phyloP scores from a whole-genome alignment of 2,888 invertebrate genomes.

The Archips xylosteana region DNA sequence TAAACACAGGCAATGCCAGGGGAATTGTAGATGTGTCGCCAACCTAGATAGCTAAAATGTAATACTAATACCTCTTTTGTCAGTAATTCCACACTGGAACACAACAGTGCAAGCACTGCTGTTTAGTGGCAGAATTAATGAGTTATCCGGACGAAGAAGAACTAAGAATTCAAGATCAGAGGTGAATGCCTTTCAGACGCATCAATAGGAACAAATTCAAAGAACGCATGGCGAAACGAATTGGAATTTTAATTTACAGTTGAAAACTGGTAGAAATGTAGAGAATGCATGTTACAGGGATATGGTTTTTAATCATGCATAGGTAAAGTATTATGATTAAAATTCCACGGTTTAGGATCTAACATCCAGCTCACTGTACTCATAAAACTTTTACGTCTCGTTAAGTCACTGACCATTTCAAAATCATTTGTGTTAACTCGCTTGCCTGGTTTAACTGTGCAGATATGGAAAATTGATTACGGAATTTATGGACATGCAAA shows the following conservation, averaged over 20 bases:
- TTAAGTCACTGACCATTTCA: slow-evolving; percentile 77
- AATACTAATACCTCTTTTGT: too few relatives aligned
- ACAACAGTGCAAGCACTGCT: too few relatives aligned
- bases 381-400: slow-evolving; percentile 56
- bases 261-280: background rate
- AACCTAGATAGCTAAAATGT: too few relatives aligned
- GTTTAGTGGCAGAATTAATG: too few relatives aligned
- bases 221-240: background rate
- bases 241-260: background rate
- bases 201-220: too few relatives aligned
- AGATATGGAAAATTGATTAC: slow-evolving; percentile 68
- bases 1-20: too few relatives aligned
- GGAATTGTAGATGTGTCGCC: too few relatives aligned
- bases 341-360: slow-evolving; percentile 12
- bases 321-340: background rate
- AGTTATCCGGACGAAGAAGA: too few relatives aligned
- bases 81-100: too few relatives aligned
- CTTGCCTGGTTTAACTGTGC: slow-evolving; percentile 51
- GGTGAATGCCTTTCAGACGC: too few relatives aligned
- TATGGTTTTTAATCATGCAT: background rate
- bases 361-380: slow-evolving; percentile 23
- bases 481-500: slow-evolving; percentile 64
- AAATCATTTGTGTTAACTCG: slow-evolving; percentile 68
- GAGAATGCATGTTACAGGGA: background rate
- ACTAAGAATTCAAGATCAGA: too few relatives aligned